Conservation (phyloP, 2,888 invertebrate species). For the Trichogramma evanescens region DNA sequence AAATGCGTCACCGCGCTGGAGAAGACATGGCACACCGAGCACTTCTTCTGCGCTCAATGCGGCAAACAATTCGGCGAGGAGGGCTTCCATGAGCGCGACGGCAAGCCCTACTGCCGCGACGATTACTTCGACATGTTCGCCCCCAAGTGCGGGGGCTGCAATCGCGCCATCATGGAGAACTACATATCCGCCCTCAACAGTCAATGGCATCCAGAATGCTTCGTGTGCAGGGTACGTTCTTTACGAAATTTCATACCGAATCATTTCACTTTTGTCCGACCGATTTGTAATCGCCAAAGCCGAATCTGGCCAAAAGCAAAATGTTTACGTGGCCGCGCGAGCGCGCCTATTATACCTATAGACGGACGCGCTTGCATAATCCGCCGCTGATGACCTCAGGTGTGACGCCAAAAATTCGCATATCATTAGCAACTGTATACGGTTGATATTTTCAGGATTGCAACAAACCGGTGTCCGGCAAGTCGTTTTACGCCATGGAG, state of each 20-base stretch:
- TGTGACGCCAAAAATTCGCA: too few relatives aligned
- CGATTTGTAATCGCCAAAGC: too few relatives aligned
- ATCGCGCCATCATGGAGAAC: conserved; percentile 92
- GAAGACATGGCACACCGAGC: conserved; percentile 98
- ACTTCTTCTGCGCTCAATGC: conserved; percentile 97
- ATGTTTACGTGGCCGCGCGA: not conserved
- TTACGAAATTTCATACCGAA: not conserved
- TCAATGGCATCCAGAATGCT: conserved; percentile 98
- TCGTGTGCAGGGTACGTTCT: conserved; percentile 89
- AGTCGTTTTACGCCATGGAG: conserved; percentile 95
- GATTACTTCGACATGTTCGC: conserved; percentile 98
- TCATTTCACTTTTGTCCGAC: too few relatives aligned
- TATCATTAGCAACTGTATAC: too few relatives aligned
- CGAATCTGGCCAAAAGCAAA: too few relatives aligned
- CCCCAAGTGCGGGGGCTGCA: conserved; percentile 95
- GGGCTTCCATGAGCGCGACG: conserved; percentile 94
- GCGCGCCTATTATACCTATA: not conserved
- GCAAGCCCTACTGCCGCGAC: conserved; percentile 90
- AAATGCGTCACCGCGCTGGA: conserved; percentile 98
- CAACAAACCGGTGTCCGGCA: conserved; percentile 85
- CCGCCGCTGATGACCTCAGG: too few relatives aligned
- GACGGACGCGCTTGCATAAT: too few relatives aligned
- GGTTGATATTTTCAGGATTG: conserved; percentile 66
- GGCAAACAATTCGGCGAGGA: conserved; percentile 96
- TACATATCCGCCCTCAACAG: conserved; percentile 95